Evolutionary conservation across 2,888 invertebrate species (phyloP).

Genomic region (Pteria penguin): DNA sequence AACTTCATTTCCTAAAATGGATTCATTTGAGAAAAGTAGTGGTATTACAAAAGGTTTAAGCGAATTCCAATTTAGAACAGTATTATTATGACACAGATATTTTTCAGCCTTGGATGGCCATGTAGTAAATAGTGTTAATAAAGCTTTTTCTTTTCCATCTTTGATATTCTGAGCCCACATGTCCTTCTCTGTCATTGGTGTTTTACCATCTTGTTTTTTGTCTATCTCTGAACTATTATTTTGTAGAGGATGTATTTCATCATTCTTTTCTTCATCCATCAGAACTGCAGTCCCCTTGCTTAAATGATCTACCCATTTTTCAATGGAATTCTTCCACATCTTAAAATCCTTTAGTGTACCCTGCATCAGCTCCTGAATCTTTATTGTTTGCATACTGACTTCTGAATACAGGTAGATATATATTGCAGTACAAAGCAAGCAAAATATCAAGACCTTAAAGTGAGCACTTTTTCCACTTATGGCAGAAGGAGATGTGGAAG

Average conservation of each 20-base stretch:
- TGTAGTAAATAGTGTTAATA: conserved; percentile 66
- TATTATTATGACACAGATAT: conserved; percentile 60
- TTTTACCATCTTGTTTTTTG: no score
- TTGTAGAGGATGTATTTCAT: no score
- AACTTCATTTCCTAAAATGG: conserved; percentile 43
- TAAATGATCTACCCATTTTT: not conserved
- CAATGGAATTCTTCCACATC: conserved; percentile 20
- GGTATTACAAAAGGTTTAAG: conserved; percentile 60
- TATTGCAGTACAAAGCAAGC: conserved; percentile 15
- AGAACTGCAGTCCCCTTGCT: not conserved
- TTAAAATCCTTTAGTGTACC: conserved; percentile 29
- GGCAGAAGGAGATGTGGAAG: no score
- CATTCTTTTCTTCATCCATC: no score
- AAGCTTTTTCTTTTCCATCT: conserved; percentile 28
- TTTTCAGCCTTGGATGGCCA: conserved; percentile 62
- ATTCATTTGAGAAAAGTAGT: conserved; percentile 63
- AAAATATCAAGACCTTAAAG: conserved; percentile 9
- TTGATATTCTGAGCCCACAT: no score
- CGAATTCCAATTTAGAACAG: conserved; percentile 61
- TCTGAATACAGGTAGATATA: conserved; percentile 32
- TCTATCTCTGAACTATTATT: no score
- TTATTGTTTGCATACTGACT: conserved; percentile 24
- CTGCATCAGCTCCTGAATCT: conserved; percentile 28
- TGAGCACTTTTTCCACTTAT: conserved; percentile 4
- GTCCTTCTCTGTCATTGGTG: no score